Evolutionary conservation across 2,113 vertebrate species (phyloP).

Genomic region (Dendrocopos noguchii): DNA sequence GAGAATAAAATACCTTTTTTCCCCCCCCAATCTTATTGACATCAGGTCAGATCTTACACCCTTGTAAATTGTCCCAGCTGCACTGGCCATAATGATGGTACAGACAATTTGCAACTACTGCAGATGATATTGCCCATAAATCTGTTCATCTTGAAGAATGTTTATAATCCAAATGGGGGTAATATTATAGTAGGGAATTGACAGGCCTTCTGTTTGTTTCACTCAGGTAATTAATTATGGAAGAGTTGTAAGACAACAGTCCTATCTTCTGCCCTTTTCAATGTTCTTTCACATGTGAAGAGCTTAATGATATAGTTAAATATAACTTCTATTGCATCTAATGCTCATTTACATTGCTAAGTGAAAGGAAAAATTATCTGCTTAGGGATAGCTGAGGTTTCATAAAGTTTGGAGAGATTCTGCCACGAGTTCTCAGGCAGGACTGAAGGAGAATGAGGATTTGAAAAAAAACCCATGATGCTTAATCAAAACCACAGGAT

Average conservation of each 20-base stretch:
- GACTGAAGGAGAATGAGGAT: background rate
- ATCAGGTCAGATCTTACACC: background rate
- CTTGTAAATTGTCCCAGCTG: background rate
- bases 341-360: background rate
- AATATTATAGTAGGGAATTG: background rate
- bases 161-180: background rate
- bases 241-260: background rate
- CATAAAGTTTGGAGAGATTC: background rate
- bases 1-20: background rate
- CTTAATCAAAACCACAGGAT: background rate
- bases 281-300: background rate
- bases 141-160: background rate
- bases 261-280: background rate
- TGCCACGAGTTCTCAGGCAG: background rate
- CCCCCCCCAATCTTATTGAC: background rate
- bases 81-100: background rate
- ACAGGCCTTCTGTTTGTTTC: background rate
- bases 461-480: background rate
- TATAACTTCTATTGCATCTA: background rate
- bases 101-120: background rate
- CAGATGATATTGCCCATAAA: background rate
- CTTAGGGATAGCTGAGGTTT: background rate
- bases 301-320: background rate
- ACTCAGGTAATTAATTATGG: background rate
- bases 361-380: background rate